phyloP scores from a whole-genome alignment of 2,113 vertebrate species.

The Daphoenositta chrysoptera region DNA sequence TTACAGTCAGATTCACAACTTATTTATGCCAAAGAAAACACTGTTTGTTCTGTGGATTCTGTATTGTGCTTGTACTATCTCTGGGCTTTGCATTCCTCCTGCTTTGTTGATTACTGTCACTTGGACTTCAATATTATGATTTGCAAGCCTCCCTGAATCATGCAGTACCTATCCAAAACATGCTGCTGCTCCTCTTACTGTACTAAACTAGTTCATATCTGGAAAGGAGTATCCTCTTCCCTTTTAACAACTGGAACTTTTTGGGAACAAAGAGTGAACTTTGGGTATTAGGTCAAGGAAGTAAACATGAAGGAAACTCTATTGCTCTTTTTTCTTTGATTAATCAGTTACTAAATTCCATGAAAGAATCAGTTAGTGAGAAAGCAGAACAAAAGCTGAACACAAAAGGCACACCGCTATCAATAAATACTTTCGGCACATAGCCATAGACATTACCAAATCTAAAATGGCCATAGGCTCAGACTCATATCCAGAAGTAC shows the following conservation, averaged over 20 bases:
- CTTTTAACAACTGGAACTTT: slow-evolving; percentile 72
- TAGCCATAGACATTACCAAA: background rate
- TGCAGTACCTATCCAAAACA: background rate
- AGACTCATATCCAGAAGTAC: background rate
- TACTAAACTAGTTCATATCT: slow-evolving; percentile 47
- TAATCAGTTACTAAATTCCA: slow-evolving; percentile 84
- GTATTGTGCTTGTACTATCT: background rate
- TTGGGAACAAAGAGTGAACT: slow-evolving; percentile 79
- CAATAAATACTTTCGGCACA: background rate
- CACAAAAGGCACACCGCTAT: background rate
- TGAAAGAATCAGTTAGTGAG: slow-evolving; percentile 79
- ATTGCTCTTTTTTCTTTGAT: slow-evolving; percentile 82
- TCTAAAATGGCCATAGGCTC: background rate
- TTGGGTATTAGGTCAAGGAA: slow-evolving; percentile 73
- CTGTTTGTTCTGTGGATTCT: background rate
- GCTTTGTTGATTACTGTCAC: background rate
- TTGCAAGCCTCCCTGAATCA: background rate
- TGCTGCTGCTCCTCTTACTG: slow-evolving; percentile 2
- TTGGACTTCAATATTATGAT: background rate
- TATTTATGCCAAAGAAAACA: background rate
- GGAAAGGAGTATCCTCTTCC: slow-evolving; percentile 72
- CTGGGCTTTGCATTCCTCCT: background rate
- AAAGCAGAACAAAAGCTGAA: slow-evolving; percentile 21
- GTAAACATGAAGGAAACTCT: slow-evolving; percentile 83
- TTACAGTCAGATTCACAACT: background rate